Base-by-base conservation (phyloP, 1,140 invertebrate species). In the Sarcophaga bullata region DNA sequence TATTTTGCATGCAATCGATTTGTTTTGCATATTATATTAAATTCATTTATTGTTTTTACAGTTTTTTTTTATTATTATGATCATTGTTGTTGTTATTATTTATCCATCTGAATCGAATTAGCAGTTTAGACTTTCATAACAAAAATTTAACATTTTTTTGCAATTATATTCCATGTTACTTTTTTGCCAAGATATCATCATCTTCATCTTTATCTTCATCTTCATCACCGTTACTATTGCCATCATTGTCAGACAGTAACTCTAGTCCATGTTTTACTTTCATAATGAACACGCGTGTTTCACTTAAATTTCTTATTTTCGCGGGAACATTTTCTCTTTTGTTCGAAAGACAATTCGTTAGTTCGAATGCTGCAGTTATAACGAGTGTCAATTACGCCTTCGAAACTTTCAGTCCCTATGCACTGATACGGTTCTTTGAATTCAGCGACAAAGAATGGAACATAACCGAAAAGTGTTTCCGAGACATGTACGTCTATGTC, bases 391-490 rank as follows among this genome's bases (percentile, higher is more conserved):
- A 76, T 82, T 84, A 82, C 68, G 52, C 84, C 3, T 85, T 85
- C 48, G 84, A 85, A 54, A 81, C 73, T 2, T 85, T 84, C 54
- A 85, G 80, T 47, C 84, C 84, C 13, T 84, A 85, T 25, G 62
- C 80, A 9, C 81, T 83, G 15, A 54, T 85, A n/a, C 76, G 82
- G 5, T 84, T 85, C 19, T 85, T 85, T 49, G 84, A 85, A 72
- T 85, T 85, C 72, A 85, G 81, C 68, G 84, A 85, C 73, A 82
- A 83, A 47, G 84, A 82, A 48, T 85, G 84, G 84, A 85, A 85
- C 76, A 83, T 85, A 78, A 84, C 78, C 47, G 73, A 80, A 8
- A 83, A 81, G 3, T 85, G 84, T 62, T 62, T 85, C 6, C 49
- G 72, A n/a, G 82, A 85, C 37, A 85, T 84, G 83, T 85, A 82